Conservation (phyloP, 2,797 vertebrate species). For the Chelonia mydas region DNA sequence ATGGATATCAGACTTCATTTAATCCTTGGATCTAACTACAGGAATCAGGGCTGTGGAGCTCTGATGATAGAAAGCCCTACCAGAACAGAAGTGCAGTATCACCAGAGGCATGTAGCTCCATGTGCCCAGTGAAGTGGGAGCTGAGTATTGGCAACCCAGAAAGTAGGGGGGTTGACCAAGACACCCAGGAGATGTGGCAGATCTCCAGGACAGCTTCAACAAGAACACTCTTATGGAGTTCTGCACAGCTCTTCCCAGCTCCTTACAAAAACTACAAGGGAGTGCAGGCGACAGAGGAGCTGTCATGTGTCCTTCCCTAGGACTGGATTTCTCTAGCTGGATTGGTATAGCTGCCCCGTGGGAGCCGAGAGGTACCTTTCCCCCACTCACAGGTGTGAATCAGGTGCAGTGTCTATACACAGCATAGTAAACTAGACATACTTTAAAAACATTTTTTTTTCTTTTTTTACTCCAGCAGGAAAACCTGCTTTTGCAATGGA, state of each 20-base stretch:
- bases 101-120: background rate
- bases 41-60: background rate
- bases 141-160: background rate
- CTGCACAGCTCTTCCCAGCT: background rate
- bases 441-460: background rate
- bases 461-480: background rate
- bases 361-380: background rate
- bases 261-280: background rate
- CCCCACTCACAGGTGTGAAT: background rate
- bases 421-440: background rate
- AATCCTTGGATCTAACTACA: background rate
- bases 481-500: fast-evolving
- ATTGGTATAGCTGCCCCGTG: background rate
- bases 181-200: background rate
- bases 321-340: background rate
- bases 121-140: too few relatives aligned
- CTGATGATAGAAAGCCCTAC: background rate
- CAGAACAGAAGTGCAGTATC: background rate
- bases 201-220: background rate
- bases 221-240: background rate
- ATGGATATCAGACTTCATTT: background rate
- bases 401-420: background rate
- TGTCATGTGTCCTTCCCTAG: background rate
- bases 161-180: background rate
- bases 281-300: background rate